These are phyloP conservation scores for Caenorhabditis plicata DNA, from an alignment of 2,888 invertebrate species.

Conservation along the genomic window DNA sequence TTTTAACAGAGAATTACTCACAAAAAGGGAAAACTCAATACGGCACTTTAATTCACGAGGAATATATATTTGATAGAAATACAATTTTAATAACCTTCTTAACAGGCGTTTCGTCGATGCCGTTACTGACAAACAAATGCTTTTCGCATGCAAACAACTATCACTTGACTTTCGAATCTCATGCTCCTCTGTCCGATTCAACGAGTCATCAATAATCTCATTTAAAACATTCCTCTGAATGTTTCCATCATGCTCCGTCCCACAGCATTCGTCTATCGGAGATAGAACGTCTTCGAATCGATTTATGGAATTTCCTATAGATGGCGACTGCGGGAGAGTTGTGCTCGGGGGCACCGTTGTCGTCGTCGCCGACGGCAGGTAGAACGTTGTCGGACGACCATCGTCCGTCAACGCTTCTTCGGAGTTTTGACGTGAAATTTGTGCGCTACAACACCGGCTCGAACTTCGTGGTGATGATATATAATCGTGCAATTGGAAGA, in stretches of 20 bases:
- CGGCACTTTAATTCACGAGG: too few relatives aligned
- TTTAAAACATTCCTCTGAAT: conserved; percentile 12
- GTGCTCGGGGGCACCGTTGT: conserved; percentile 9
- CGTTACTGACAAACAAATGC: conserved; percentile 19
- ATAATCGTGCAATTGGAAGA: conserved; percentile 36
- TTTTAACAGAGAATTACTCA: neutral
- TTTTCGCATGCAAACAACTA: conserved; percentile 38
- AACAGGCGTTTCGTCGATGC: conserved; percentile 23
- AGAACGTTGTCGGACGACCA: conserved; percentile 19
- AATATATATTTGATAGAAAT: too few relatives aligned
- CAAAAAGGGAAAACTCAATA: conserved; percentile 1
- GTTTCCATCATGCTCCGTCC: neutral
- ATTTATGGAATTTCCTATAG: conserved; percentile 4
- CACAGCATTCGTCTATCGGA: conserved; percentile 31
- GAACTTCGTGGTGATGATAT: conserved; percentile 32
- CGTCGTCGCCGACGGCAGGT: conserved; percentile 3
- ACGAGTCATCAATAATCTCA: conserved; percentile 15
- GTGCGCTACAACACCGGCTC: conserved; percentile 34
- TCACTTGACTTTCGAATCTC: conserved; percentile 25
- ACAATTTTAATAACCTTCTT: too few relatives aligned
- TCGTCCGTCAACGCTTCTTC: conserved; percentile 22
- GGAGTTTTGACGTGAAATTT: conserved; percentile 32
- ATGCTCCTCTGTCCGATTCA: conserved; percentile 7
- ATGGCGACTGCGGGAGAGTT: too few relatives aligned
- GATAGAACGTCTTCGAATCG: conserved; percentile 32